Evolutionary conservation across 2,797 vertebrate species (phyloP).

Genomic region (Darevskia mixta): DNA sequence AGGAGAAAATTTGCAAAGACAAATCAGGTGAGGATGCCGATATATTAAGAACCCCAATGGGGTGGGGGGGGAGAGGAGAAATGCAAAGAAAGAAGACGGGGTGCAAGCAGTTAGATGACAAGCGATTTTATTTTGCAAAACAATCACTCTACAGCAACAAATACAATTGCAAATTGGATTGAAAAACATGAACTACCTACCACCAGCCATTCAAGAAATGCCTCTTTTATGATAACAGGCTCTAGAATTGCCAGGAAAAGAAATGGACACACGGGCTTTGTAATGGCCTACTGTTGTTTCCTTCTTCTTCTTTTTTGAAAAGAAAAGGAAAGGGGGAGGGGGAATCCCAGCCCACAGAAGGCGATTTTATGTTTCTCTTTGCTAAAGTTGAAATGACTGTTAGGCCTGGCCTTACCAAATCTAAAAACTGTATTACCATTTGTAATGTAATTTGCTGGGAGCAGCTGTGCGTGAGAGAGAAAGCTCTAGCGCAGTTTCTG

Average conservation of each 20-base stretch:
- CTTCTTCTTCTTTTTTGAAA: conserved; percentile 54
- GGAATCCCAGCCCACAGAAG: conserved; percentile 74
- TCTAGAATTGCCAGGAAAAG: conserved; percentile 82
- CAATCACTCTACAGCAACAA: conserved; percentile 91
- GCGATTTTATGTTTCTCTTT: conserved; percentile 77
- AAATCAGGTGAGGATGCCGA: neutral
- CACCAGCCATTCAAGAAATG: conserved; percentile 86
- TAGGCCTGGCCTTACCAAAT: conserved; percentile 58
- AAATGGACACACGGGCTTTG: conserved; percentile 72
- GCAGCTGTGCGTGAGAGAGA: conserved; percentile 21
- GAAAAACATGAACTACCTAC: conserved; percentile 90
- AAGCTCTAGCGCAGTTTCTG: conserved; percentile 47
- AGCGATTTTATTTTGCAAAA: conserved; percentile 90
- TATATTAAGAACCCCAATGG: neutral
- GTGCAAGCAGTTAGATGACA: conserved; percentile 76
- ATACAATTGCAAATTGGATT: conserved; percentile 88
- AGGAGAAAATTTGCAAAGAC: neutral
- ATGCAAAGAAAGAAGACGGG: conserved; percentile 10
- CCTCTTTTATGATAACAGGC: conserved; percentile 84
- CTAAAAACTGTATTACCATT: conserved; percentile 59
- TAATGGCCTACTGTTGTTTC: conserved; percentile 72
- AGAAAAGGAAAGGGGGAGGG: neutral
- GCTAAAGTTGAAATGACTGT: conserved; percentile 86
- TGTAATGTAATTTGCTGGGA: conserved; percentile 66
- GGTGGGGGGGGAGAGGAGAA: neutral